Evolutionary conservation across 1,140 invertebrate species (phyloP), one percentile per base, ranked within the genome.

Genomic region (Aphelenchoides fujianensis): DNA sequence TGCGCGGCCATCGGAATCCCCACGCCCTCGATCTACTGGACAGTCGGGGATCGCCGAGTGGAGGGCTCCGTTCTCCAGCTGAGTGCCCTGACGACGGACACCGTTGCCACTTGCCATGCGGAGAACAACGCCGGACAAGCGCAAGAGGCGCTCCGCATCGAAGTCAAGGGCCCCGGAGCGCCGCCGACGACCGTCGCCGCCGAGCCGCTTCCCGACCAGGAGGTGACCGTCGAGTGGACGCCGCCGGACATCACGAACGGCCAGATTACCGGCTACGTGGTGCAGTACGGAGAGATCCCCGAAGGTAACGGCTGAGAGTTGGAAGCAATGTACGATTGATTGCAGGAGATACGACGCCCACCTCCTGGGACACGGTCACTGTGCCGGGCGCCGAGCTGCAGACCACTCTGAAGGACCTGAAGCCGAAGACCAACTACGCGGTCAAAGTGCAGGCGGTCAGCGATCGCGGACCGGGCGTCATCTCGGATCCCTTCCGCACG

Each of bases 191-290:
- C 81, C 37, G 74, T 84, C 37, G 79, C 78, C 5, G 74, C 73
- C 30, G 31, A 83, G 9, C 78, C 82, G 19, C 69, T 83, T 67
- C 71, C 70, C 23, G 73, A 79, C 35, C 75, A 83, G 69, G 72
- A 69, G 52, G 68, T 84, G 28, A 82, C 79, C 57, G 77, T 83
- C 31, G 82, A 83, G 73, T 83, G 82, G 82, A 82, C 82, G n/a
- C 66, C 81, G 23, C 82, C 82, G 31, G 83, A 84, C 62, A 77
- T 77, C 19, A 69, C 83, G 5, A 83, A 83, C 70, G 82, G 82
- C 19, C 71, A 81, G 32, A 67, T 82, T 16, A 69, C 52, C 0
- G 67, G 62, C 2, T 83, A 83, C 41, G 59, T 83, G 32, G 69
- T 83, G 19, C 79, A 83, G 52, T 83, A 84, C 57, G 82, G 79